Evolutionary conservation across 2,888 invertebrate species (phyloP).

Genomic region (Nezara viridula): DNA sequence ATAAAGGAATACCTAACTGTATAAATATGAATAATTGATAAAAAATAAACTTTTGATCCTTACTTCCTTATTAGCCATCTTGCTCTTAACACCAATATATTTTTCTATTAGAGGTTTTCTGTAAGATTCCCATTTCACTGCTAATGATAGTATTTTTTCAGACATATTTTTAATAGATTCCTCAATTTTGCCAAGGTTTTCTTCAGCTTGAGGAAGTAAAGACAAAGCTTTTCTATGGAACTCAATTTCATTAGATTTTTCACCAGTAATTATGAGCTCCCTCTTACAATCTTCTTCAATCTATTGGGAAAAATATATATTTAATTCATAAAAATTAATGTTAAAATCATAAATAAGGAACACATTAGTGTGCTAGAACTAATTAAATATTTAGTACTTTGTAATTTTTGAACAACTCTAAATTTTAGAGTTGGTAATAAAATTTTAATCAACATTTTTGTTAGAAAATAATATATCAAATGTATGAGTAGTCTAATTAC

Average conservation of each 20-base stretch:
- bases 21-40: background rate
- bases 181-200: slow-evolving; percentile 72
- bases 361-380: background rate
- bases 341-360: background rate
- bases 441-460: too few species aligned
- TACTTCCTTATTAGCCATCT: slow-evolving; percentile 70
- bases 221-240: slow-evolving; percentile 76
- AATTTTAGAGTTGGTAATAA: too few species aligned
- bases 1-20: too few species aligned
- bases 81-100: slow-evolving; percentile 71
- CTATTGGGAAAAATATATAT: slow-evolving; percentile 60
- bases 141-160: slow-evolving; percentile 69
- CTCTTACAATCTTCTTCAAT: slow-evolving; percentile 68
- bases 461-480: too few species aligned
- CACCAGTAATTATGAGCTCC: slow-evolving; percentile 69
- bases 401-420: too few species aligned
- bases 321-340: background rate
- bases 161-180: slow-evolving; percentile 45
- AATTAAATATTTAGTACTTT: too few species aligned
- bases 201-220: slow-evolving; percentile 76
- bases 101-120: slow-evolving; percentile 77
- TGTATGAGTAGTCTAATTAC: too few species aligned
- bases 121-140: slow-evolving; percentile 82
- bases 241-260: slow-evolving; percentile 67
- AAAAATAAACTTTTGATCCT: background rate